Percentiles rank a stretch among this genome's conserved stretches.
phyloP scores from a whole-genome alignment of 2,113 vertebrate genomes.

The Glaucidium brasilianum region DNA sequence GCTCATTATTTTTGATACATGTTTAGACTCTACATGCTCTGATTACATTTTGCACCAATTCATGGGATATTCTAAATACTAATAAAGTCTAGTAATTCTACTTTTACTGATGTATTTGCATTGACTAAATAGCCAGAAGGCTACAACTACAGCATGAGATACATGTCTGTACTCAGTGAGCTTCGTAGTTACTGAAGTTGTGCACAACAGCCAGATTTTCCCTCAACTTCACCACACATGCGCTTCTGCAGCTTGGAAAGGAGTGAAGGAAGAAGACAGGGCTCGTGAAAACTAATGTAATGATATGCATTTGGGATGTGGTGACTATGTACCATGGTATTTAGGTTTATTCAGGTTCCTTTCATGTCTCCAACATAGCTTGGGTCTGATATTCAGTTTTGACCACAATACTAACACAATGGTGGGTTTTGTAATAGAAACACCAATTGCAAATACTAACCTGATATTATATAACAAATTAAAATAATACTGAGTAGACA shows the following conservation, averaged over 20 bases:
- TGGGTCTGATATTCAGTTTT: neutral
- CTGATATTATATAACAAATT: neutral
- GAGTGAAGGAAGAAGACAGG: neutral
- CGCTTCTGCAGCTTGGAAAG: neutral
- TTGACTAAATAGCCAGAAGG: neutral
- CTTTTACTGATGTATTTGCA: neutral
- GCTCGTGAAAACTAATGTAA: neutral
- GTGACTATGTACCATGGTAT: neutral
- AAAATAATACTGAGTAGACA: neutral
- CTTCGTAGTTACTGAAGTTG: neutral
- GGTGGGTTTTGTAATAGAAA: neutral
- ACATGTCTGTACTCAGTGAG: fast-evolving
- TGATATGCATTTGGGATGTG: neutral
- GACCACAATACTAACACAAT: neutral
- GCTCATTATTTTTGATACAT: neutral
- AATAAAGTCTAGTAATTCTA: neutral
- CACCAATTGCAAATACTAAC: neutral
- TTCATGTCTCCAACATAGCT: neutral
- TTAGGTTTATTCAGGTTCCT: neutral
- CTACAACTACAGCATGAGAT: neutral
- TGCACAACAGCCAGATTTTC: neutral
- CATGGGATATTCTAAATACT: neutral
- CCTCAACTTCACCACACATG: neutral
- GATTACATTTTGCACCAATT: neutral
- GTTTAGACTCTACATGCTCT: neutral